Evolutionary conservation across 64 coral and sea anemone species (phyloP), one percentile per base, ranked within the genome.

Genomic region (Exaiptasia diaphana): DNA sequence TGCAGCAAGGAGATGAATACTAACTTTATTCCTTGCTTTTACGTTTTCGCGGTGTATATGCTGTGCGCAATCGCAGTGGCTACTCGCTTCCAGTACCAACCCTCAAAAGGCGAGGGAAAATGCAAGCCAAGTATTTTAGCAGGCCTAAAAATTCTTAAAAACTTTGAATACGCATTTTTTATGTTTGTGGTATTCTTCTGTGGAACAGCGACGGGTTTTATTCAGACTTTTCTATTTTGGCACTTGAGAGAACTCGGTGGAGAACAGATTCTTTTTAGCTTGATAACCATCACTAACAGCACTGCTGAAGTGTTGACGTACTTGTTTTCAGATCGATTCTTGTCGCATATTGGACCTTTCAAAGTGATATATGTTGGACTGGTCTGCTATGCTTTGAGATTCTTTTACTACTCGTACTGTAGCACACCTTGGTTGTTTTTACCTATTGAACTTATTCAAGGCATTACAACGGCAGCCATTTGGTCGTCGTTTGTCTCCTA

Each of bases 331-430:
- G 90, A 99, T 64, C 86, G 90, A 27, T 82, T 99, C 31, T 80
- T 99, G 13, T 73, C 73, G 23, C 80, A 75, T 34, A 68, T 99
- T 34, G 95, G 95, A 44, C 89, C 85, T 54, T 92, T 88, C 44
- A 68, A 77, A 13, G 90, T 99, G 1, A 89, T 99, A 41, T 99
- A 99, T 39, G 26, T 99, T 5, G 95, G 95, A 8, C 65, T 99
- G 11, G n/a, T 99, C 11, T 99, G 95, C 50, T 99, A 99, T 80
- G 76, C 90, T 4, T 46, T 99, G 4, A 78, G 95, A 37, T 99
- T 99, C 67, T 99, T 99, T 61, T 99, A 99, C 63, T 99, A 99
- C 53, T 93, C 95, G 6, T 99, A 99, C 23, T 99, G 95, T 63
- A 88, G 64, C 23, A 83, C 74, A 48, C 95, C 95, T 10, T 99